These are phyloP conservation scores for Spea bombifrons DNA, from an alignment of 2,113 vertebrate genomes.

Conservation along the genomic window DNA sequence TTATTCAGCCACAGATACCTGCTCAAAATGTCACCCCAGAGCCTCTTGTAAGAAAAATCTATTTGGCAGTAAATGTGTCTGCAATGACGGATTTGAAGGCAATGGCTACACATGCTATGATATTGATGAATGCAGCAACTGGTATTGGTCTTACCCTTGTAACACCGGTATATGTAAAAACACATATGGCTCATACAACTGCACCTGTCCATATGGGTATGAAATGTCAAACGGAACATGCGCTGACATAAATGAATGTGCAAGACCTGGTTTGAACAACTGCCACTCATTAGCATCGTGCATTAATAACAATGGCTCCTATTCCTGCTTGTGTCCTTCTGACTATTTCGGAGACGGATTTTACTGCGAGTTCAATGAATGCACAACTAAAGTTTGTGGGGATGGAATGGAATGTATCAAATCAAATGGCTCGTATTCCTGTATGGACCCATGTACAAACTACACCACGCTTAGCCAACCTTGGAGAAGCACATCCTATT, in stretches of 20 bases:
- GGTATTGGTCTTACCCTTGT: background rate
- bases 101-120: conserved; percentile 45
- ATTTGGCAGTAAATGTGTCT: conserved; percentile 28
- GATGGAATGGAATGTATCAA: conserved; percentile 20
- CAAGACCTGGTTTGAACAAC: conserved; percentile 4
- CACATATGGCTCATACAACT: background rate
- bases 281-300: conserved; percentile 55
- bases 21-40: conserved; percentile 48
- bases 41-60: conserved; percentile 30
- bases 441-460: conserved; percentile 56
- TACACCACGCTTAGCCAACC: conserved; percentile 40
- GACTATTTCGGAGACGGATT: conserved; percentile 49
- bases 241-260: conserved; percentile 51
- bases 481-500: conserved; percentile 43
- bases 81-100: conserved; percentile 50
- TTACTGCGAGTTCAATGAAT: conserved; percentile 30
- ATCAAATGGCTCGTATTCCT: background rate
- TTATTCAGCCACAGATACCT: conserved; percentile 31
- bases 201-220: background rate
- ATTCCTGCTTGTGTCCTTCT: conserved; percentile 47
- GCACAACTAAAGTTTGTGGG: background rate
- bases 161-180: conserved; percentile 27
- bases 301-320: conserved; percentile 48
- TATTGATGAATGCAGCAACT: conserved; percentile 42
- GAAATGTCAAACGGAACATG: conserved; percentile 33